Conservation (phyloP, 2,888 invertebrate species). For the Ceriagrion tenellum region DNA sequence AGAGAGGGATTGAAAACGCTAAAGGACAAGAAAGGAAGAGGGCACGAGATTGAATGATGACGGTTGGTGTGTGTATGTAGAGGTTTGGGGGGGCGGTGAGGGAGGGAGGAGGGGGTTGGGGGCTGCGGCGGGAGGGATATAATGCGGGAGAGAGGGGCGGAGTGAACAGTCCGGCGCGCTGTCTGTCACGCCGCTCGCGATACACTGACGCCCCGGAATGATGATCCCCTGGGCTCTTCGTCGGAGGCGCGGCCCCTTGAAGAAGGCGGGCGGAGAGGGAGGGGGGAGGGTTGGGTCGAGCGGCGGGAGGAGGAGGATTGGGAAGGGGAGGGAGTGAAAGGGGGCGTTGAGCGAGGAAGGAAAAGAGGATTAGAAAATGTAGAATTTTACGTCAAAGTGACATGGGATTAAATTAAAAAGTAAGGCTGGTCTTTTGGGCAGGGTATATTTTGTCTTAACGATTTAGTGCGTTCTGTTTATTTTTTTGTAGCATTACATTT, state of each 20-base stretch:
- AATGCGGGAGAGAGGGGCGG: not conserved
- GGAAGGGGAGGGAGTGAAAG: not conserved
- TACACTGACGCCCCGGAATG: not conserved
- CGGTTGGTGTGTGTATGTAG: not conserved
- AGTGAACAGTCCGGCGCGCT: not conserved
- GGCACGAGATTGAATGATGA: not conserved
- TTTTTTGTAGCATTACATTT: not conserved
- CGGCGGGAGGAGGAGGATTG: not conserved
- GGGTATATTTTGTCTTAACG: slow-evolving; percentile 47
- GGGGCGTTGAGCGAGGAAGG: not conserved
- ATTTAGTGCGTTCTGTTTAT: slow-evolving; percentile 41
- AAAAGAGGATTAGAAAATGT: slow-evolving; percentile 65
- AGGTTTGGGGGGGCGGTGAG: not conserved
- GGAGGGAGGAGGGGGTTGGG: not conserved
- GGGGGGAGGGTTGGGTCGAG: not conserved
- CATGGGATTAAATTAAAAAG: slow-evolving; percentile 65
- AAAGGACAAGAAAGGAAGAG: not conserved
- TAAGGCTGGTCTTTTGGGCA: slow-evolving; percentile 34
- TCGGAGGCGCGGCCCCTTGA: not conserved
- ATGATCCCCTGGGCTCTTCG: not conserved
- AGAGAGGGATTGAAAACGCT: not conserved
- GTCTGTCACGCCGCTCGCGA: not conserved
- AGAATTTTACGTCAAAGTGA: slow-evolving; percentile 65
- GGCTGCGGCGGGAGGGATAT: too few species aligned
- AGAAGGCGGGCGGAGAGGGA: too few species aligned